Percentiles rank a stretch among this genome's conserved stretches.
phyloP scores from a whole-genome alignment of 37 sponge, comb jelly and placozoan genomes.

The Ephydatia muelleri region DNA sequence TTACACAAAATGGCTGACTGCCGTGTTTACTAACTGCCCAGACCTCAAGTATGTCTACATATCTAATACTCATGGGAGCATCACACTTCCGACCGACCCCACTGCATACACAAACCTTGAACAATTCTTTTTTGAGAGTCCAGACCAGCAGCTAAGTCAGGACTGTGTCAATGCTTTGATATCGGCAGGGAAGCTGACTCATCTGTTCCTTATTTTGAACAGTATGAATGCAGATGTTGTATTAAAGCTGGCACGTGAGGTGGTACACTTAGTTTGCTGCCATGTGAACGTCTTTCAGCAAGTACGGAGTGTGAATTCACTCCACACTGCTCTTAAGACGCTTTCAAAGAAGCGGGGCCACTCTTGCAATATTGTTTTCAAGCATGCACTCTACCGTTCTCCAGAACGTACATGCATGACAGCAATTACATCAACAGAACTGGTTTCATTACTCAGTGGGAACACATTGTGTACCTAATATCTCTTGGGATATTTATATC shows the following conservation, averaged over 20 bases:
- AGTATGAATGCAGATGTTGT: not conserved
- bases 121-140: not conserved
- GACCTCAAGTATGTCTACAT: not conserved
- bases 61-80: not conserved
- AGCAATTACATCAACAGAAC: not conserved
- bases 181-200: not conserved
- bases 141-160: not conserved
- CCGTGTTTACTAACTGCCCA: not conserved
- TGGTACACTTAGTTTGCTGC: not conserved
- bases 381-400: not conserved
- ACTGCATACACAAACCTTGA: not conserved
- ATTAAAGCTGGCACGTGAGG: not conserved
- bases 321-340: not conserved
- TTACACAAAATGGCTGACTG: not conserved
- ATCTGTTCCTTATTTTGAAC: not conserved
- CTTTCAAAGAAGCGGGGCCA: not conserved
- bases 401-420: not conserved
- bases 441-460: not conserved
- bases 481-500: too few relatives aligned
- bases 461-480: too few relatives aligned
- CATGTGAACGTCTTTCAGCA: not conserved
- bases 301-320: not conserved
- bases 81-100: not conserved
- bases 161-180: not conserved
- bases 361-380: not conserved